phyloP scores from a whole-genome alignment of 30 jellyfish, hydroid and myxozoan genomes.

The Turritopsis rubra region DNA sequence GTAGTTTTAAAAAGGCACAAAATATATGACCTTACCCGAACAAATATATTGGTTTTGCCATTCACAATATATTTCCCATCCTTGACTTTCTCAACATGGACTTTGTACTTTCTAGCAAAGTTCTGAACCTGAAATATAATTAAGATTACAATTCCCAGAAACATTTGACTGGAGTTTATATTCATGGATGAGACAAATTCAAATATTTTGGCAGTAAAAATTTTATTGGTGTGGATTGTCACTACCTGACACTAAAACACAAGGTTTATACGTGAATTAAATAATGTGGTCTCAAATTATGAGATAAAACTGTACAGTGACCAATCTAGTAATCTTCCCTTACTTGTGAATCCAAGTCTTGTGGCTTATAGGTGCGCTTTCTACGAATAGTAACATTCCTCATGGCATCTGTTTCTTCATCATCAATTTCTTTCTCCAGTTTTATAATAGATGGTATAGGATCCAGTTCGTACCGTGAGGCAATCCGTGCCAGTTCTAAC shows the following conservation, averaged over 20 bases:
- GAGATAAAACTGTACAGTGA: no score
- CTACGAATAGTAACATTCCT: constrained; percentile 22
- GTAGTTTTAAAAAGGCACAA: no score
- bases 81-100: constrained; percentile 43
- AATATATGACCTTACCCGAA: constrained; percentile 72
- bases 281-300: no score
- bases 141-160: neutral
- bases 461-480: constrained; percentile 39
- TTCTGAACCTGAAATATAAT: constrained; percentile 44
- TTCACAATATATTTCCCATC: constrained; percentile 73
- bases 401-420: constrained; percentile 30
- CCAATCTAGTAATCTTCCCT: neutral
- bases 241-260: no score
- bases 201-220: neutral
- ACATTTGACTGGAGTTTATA: no score
- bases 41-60: constrained; percentile 48
- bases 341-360: constrained; percentile 50
- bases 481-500: constrained; percentile 61
- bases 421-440: constrained; percentile 56
- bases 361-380: neutral
- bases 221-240: neutral
- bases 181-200: neutral
- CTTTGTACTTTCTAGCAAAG: constrained; percentile 46
- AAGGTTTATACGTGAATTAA: no score
- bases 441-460: constrained; percentile 57